phyloP scores from a whole-genome alignment of 1,140 invertebrate genomes.

The Hetaerina americana region DNA sequence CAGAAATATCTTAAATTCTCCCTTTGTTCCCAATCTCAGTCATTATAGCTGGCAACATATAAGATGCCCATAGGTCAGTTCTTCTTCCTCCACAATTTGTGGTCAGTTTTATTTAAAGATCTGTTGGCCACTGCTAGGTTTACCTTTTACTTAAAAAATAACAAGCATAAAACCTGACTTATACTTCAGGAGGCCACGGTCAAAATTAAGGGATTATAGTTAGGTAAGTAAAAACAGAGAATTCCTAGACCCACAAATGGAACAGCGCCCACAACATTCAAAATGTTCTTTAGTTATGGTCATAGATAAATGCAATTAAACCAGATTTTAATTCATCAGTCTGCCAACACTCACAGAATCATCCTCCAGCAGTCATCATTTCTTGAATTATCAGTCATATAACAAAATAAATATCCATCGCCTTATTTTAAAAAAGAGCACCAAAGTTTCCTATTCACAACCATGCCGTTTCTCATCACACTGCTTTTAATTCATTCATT shows the following conservation, averaged over 20 bases:
- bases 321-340: too few relatives aligned
- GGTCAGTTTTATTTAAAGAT: too few relatives aligned
- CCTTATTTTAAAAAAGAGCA: neutral
- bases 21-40: neutral
- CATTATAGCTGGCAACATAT: neutral
- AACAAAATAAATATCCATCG: neutral
- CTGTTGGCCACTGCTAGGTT: too few relatives aligned
- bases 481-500: conserved; percentile 12
- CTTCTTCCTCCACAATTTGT: too few relatives aligned
- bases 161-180: too few relatives aligned
- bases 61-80: neutral
- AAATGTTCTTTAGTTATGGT: too few relatives aligned
- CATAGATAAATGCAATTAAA: neutral
- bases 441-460: neutral
- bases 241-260: too few relatives aligned
- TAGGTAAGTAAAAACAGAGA: too few relatives aligned
- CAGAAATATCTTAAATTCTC: neutral
- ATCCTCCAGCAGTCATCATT: neutral
- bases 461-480: neutral
- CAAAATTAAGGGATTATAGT: too few relatives aligned
- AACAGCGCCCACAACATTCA: too few relatives aligned
- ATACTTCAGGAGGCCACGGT: too few relatives aligned
- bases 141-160: too few relatives aligned
- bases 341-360: neutral
- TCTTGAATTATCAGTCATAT: neutral